phyloP scores from a whole-genome alignment of 2,113 vertebrate species.

The Petrocephalus zakoni region DNA sequence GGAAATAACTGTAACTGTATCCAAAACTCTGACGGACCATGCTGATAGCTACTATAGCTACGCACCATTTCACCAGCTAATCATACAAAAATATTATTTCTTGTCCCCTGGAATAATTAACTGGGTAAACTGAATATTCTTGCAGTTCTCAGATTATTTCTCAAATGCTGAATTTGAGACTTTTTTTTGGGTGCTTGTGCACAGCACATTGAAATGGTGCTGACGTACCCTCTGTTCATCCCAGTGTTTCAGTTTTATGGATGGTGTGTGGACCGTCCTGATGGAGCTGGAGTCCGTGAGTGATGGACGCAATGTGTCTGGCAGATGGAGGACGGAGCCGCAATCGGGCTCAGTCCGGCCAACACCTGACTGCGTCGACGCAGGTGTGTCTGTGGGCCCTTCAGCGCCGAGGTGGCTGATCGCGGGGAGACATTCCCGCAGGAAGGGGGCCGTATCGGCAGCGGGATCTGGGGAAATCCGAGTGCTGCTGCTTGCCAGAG shows the following conservation, averaged over 20 bases:
- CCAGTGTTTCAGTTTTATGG: background rate
- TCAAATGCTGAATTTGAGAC: background rate
- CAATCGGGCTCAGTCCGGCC: background rate
- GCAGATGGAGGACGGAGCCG: background rate
- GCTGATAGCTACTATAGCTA: background rate
- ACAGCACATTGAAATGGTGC: background rate
- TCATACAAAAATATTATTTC: no score
- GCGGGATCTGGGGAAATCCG: background rate
- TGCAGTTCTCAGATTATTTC: background rate
- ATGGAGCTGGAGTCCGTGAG: background rate
- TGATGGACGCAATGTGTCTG: background rate
- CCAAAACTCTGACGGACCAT: background rate
- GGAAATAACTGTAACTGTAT: background rate
- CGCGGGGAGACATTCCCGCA: background rate
- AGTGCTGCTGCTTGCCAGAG: slow-evolving; percentile 12
- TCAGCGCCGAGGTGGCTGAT: background rate
- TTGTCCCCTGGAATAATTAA: background rate
- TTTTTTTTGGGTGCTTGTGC: background rate
- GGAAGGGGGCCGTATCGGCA: slow-evolving; percentile 24
- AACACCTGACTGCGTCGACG: background rate
- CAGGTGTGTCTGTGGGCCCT: background rate
- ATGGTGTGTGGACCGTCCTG: background rate
- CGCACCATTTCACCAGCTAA: no score
- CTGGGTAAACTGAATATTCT: background rate
- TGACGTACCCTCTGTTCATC: background rate